Evolutionary conservation across 1,140 invertebrate species (phyloP), one percentile per base, ranked within the genome.

Genomic region (Heterodera schachtii): DNA sequence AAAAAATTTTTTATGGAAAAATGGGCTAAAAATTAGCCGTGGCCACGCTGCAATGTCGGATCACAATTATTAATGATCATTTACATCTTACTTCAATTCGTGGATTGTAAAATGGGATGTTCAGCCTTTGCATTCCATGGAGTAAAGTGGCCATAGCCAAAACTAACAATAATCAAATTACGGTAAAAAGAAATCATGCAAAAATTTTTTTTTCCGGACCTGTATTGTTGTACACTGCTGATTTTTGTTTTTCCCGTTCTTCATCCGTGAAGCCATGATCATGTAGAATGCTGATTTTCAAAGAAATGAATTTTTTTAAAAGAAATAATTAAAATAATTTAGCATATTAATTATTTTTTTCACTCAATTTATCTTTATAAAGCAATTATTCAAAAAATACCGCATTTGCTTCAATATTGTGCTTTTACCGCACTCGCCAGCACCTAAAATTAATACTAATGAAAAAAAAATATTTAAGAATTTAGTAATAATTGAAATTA

Each of bases 381-480:
- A n/a, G n/a, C 3, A 31, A 16, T 43, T 31, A 78, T 31, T 46
- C n/a, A n/a, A n/a, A n/a, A n/a, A n/a, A n/a, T 49, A 88, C 87
- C 86, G 84, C 87, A 90, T 90, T 66, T 89, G 88, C 71, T 90
- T 89, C 16, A 88, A 70, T n/a, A 88, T 82, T 41, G 87, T 89
- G n/a, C 83, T 85, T 71, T 88, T 89, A 66, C 87, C 87, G 67
- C 86, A 87, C 84, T 88, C 87, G 74, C 87, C 87, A 43, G 88
- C 88, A 80, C 86, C 86, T 87, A 64, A 82, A 88, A 83, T 46
- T 44, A 73, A 16, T 19, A 1, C 13, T 16, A 16, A 16, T 21
- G 13, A 19, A 16, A 4, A 2, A 74, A 9, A 31, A 7, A 19
- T 5, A n/a, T 73, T 41, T 4, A 44, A 75, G n/a, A n/a, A n/a